phyloP scores from a whole-genome alignment of 2,113 vertebrate genomes.

The Promerops cafer region DNA sequence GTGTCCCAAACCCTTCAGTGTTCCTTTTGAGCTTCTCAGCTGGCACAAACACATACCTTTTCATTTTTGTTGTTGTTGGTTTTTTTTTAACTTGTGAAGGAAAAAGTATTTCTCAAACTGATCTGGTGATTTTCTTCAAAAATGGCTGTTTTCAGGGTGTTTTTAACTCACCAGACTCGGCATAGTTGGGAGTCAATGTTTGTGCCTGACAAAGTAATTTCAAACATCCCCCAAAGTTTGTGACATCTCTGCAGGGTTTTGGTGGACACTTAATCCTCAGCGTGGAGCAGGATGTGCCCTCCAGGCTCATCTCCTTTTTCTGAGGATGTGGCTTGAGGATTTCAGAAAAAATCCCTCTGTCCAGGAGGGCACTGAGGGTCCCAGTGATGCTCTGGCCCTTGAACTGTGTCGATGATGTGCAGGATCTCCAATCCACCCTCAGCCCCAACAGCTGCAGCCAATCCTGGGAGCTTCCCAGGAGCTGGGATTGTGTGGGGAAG shows the following conservation, averaged over 20 bases:
- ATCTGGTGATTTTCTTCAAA: background rate
- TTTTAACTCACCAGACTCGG: background rate
- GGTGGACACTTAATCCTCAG: background rate
- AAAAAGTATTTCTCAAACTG: background rate
- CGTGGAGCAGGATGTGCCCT: background rate
- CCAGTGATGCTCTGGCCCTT: background rate
- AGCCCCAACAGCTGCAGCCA: background rate
- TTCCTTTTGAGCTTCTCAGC: background rate
- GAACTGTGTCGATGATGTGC: rapidly evolving
- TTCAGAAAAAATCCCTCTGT: background rate
- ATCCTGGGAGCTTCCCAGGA: background rate
- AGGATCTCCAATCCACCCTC: background rate
- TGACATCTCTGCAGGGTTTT: background rate
- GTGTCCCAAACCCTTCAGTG: background rate
- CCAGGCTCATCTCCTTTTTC: background rate
- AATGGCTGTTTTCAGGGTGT: background rate
- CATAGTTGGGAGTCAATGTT: background rate
- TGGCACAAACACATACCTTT: background rate
- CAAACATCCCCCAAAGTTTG: background rate
- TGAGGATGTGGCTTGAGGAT: background rate
- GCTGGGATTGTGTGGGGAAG: background rate
- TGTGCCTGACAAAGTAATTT: background rate
- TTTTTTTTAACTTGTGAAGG: background rate
- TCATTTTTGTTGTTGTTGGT: background rate
- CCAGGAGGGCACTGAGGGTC: background rate